These are phyloP conservation scores for Gymnocephalus cernua DNA, from an alignment of 2,113 vertebrate genomes.

Conservation along the genomic window DNA sequence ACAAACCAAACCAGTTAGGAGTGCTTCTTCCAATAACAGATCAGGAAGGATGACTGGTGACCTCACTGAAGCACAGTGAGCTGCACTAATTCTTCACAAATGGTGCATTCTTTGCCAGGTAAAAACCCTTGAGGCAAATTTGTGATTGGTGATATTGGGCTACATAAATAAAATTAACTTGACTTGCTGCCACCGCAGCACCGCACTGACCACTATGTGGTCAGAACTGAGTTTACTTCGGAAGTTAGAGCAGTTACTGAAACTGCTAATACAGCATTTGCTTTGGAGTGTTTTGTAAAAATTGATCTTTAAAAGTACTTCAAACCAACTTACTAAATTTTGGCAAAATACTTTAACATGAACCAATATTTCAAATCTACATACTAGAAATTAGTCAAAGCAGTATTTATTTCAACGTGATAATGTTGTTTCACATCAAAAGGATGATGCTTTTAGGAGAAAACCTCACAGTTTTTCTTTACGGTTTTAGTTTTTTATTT, in stretches of 20 bases:
- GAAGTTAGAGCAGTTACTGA: neutral
- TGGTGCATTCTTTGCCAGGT: neutral
- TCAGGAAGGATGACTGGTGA: neutral
- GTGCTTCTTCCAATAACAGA: slow-evolving; percentile 30
- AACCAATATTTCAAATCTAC: neutral
- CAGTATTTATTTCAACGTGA: neutral
- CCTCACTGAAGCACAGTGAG: neutral
- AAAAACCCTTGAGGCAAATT: no score
- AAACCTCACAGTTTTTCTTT: neutral
- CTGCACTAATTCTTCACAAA: neutral
- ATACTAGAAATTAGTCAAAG: neutral
- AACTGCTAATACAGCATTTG: neutral
- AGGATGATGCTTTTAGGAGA: neutral
- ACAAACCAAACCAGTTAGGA: neutral
- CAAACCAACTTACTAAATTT: neutral
- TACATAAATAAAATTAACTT: no score
- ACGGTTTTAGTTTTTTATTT: no score
- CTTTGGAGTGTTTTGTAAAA: slow-evolving; percentile 1
- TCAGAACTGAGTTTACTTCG: neutral
- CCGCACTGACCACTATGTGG: no score
- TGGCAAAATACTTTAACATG: neutral
- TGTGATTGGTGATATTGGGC: no score
- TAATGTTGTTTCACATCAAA: neutral
- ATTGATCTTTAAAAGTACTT: no score
- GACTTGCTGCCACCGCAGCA: no score